Conservation (phyloP, 2,113 vertebrate genomes). For the Chaetodon auriga region DNA sequence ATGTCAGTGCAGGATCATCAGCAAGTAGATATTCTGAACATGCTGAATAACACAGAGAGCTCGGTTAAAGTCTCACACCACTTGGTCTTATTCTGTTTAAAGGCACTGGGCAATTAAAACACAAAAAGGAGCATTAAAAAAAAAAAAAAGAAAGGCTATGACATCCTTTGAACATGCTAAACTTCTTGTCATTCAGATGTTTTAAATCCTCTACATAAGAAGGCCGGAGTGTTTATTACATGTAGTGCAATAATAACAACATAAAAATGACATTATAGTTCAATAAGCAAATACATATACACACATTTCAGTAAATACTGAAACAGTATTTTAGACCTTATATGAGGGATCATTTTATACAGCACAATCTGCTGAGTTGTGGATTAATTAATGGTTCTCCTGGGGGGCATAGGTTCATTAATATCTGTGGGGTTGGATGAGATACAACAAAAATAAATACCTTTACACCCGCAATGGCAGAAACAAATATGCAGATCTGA, state of each 20-base stretch:
- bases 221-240: neutral
- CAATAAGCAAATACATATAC: neutral
- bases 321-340: neutral
- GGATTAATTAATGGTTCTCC: neutral
- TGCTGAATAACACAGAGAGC: neutral
- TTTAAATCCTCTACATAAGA: neutral
- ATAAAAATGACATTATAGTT: neutral
- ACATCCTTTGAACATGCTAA: neutral
- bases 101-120: neutral
- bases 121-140: neutral
- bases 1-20: slow-evolving; percentile 24
- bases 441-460: neutral
- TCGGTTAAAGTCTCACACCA: neutral
- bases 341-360: neutral
- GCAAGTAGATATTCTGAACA: neutral
- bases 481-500: neutral
- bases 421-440: neutral
- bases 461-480: neutral
- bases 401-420: neutral
- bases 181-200: neutral
- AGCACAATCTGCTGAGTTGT: neutral
- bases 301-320: no score
- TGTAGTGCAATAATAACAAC: no score
- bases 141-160: neutral
- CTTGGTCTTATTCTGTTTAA: neutral